These are phyloP conservation scores for Acomys russatus DNA, from an alignment of 2,797 vertebrate genomes.

Conservation along the genomic window DNA sequence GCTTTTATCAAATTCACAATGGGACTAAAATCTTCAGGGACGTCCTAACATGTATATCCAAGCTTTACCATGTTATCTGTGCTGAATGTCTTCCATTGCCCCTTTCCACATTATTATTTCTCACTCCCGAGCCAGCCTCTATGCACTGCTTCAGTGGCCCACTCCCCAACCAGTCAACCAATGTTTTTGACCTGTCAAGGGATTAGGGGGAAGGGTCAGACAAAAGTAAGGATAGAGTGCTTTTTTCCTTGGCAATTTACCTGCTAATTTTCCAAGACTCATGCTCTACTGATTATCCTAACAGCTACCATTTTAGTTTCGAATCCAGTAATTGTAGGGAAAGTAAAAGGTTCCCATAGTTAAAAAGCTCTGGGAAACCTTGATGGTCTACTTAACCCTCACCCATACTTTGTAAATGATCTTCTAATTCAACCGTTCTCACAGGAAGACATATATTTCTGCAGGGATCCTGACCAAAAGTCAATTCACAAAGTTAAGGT, in stretches of 20 bases:
- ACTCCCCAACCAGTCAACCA: background rate
- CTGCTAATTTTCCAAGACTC: background rate
- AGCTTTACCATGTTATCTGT: background rate
- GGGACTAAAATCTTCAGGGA: background rate
- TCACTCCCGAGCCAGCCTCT: background rate
- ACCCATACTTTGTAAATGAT: background rate
- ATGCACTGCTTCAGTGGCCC: background rate
- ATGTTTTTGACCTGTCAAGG: background rate
- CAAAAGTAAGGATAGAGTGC: background rate
- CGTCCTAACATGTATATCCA: constrained; percentile 15
- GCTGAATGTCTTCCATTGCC: background rate
- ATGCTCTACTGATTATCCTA: background rate
- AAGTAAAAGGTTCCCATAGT: background rate
- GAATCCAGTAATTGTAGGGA: background rate
- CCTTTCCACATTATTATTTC: background rate
- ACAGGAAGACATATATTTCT: constrained; percentile 30
- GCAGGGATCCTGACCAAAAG: background rate
- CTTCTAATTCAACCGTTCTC: constrained; percentile 14
- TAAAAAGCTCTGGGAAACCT: background rate
- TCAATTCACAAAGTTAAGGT: background rate
- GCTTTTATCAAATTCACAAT: constrained; percentile 49
- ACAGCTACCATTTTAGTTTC: background rate
- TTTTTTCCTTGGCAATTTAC: background rate
- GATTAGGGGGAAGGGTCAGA: background rate
- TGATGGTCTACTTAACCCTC: constrained; percentile 28